Percentiles rank a stretch among this genome's conserved stretches.
Evolutionary conservation across 2,797 vertebrate species (phyloP).

Genomic region (Masticophis lateralis): DNA sequence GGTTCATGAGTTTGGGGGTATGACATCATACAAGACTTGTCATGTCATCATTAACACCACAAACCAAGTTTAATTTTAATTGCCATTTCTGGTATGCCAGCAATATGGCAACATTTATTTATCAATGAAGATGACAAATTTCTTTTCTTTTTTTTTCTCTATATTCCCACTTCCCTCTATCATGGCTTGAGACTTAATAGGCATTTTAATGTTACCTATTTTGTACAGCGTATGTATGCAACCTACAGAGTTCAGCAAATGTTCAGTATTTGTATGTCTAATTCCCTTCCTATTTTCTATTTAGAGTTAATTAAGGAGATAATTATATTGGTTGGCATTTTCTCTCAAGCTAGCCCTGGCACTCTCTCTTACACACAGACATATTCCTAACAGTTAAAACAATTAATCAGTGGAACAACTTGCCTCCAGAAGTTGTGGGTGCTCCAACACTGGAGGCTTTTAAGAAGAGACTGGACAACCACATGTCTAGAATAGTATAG

Average conservation of each 20-base stretch:
- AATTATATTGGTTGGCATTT: not conserved
- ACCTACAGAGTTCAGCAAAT: not conserved
- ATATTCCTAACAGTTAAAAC: not conserved
- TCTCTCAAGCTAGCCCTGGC: not conserved
- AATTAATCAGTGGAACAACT: not conserved
- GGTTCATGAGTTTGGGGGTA: not conserved
- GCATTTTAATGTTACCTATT: not conserved
- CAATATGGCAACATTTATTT: not conserved
- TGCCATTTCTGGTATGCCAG: not conserved
- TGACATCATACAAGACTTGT: not conserved
- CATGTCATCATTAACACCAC: not conserved
- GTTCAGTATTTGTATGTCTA: not conserved
- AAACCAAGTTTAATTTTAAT: not conserved
- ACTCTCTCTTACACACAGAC: not conserved
- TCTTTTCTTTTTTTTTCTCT: not conserved
- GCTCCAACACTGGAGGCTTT: not conserved
- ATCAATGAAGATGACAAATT: not conserved
- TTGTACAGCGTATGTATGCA: not conserved
- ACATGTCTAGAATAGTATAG: not conserved
- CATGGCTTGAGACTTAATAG: not conserved
- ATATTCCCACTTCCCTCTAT: not conserved
- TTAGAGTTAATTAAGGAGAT: not conserved
- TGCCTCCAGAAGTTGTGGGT: not conserved
- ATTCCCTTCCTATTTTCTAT: not conserved
- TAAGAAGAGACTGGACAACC: not conserved